Base-by-base conservation (phyloP, 2,113 vertebrate genomes). In the Guaruba guarouba region DNA sequence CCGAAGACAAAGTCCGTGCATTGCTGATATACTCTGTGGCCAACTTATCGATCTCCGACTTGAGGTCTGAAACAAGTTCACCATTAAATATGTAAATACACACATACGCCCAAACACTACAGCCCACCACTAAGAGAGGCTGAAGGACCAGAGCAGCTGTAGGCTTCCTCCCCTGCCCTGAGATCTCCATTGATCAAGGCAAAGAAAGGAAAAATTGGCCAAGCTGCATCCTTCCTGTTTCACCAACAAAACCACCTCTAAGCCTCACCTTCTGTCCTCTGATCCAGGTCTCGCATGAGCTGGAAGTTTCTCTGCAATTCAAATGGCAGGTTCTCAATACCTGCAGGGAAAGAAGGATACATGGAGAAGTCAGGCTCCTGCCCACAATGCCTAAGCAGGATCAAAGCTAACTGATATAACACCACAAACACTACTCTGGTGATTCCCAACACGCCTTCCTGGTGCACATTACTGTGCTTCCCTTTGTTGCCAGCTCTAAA, bases 271-370 rank as follows among this genome's bases (percentile, higher is more conserved):
- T 99, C 99, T 29, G 99, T 99, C 94, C 99, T 98, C 96, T 99
- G 99, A 96, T 99, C 99, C 69, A 99, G 97, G 84, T 99, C 99
- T 64, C 99, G 97, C 99, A 99, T 99, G 80, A 99, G 98, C 96
- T 99, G 99, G 97, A 99, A 99, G 98, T 99, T 99, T 91, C 99
- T 99, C 97, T 99, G 99, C 82, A 99, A 78, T 95, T 99, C 99
- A 96, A 99, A 99, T 0, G 99, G 99, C 74, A 99, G 96, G 92
- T 99, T 99, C 97, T 99, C 99, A 85, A 99, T 99, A 95, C 99
- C 99, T 99, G 96, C 18, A 81, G 51, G 82, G 80, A 87, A 63
- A 81, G 59, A 28, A 54, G 55, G 73, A 85, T 0, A 77, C 22
- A 28, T 0, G 33, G 43, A 82, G n/a, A 57, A 61, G 66, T 92